Conservation (phyloP, 2,797 vertebrate species). For the Sylvia borin region DNA sequence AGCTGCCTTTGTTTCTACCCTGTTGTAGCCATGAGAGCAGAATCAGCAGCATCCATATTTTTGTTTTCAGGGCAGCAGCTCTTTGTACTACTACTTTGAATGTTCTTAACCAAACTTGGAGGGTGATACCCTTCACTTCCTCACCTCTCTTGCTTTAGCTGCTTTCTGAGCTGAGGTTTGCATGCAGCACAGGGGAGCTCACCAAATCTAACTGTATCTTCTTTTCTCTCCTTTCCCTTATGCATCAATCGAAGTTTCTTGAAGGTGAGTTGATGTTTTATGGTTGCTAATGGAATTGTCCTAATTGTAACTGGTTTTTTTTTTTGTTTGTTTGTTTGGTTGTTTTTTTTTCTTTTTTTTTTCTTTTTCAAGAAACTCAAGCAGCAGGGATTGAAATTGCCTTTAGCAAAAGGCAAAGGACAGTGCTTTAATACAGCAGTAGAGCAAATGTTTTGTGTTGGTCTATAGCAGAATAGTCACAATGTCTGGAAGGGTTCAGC, state of each 20-base stretch:
- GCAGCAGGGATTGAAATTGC: neutral
- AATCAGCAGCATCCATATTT: neutral
- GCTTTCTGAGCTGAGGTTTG: neutral
- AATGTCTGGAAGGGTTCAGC: neutral
- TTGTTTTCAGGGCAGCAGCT: neutral
- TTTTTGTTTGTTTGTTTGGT: too few relatives aligned
- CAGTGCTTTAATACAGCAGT: neutral
- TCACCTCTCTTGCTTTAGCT: neutral
- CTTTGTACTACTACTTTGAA: neutral
- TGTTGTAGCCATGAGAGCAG: neutral
- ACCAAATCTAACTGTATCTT: neutral
- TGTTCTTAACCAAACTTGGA: neutral
- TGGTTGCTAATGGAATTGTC: neutral
- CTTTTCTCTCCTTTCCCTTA: neutral
- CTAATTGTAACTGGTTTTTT: neutral
- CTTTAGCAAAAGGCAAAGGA: neutral
- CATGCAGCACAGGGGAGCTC: neutral
- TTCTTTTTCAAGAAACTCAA: neutral
- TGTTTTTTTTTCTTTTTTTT: too few relatives aligned
- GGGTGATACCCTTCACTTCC: neutral
- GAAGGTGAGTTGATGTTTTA: conserved; percentile 70
- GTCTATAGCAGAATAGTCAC: neutral
- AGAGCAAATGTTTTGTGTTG: neutral
- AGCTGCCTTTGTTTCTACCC: neutral
- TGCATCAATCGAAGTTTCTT: conserved; percentile 47